Evolutionary conservation across 1,140 invertebrate species (phyloP), one percentile per base, ranked within the genome.

Genomic region (Panagrolaimus sp.): DNA sequence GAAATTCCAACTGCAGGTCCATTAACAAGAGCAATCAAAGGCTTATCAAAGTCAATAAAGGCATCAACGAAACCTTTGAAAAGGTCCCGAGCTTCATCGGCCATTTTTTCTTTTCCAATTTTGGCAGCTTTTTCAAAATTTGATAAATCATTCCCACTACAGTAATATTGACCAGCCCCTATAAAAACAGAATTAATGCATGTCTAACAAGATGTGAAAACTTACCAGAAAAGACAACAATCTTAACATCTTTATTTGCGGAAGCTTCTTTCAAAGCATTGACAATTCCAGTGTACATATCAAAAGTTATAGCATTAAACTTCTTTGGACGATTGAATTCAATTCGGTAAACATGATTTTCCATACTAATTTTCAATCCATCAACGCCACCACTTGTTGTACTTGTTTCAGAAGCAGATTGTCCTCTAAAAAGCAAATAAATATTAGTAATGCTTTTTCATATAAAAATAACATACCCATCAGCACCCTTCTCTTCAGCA

Each of bases 1-100:
- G 89, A 89, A 73, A 97, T 89, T 21, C 95, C 95, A 71, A 96
- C 88, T n/a, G 93, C 92, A 63, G 91, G 92, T 44, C 93, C 94
- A 88, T 97, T 94, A 0, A 97, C 89, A 48, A 94, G 84, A 45
- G 89, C 91, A 69, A 96, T 87, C 48, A 98, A 80, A 21, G 94
- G 86, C 84, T 97, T 97, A 0, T 91, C 90, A 82, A 91, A 94
- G 70, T 88, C 87, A 73, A 97, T 93, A 74, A 94, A 89, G 3
- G 90, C 85, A 72, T 87, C 85, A 12, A 95, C 87, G 84, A 91
- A 91, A 43, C 88, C 84, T 77, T 84, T 70, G 44, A 87, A 72
- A 43, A 87, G 69, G 28, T 80, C 74, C 68, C 81, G 84, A 14
- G 80, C 83, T n/a, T 80, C 70, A 21, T 84, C 76, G n/a, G 86